Percentiles rank a stretch among this genome's conserved stretches.
phyloP scores from a whole-genome alignment of 2,113 vertebrate species.

The Hippocampus mohnikei region DNA sequence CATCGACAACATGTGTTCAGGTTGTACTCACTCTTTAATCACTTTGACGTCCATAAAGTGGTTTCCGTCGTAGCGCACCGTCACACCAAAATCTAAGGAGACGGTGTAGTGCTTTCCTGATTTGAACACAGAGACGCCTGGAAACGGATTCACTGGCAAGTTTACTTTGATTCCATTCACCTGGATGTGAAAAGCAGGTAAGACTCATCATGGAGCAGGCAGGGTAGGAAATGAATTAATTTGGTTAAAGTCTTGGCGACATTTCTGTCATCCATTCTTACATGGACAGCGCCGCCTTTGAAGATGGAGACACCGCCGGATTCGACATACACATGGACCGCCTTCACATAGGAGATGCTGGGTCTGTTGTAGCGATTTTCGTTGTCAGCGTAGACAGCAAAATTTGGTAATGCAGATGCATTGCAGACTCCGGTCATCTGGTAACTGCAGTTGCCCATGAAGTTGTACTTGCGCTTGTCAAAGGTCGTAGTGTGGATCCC shows the following conservation, averaged over 20 bases:
- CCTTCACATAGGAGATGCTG: conserved; percentile 74
- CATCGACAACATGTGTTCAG: not conserved
- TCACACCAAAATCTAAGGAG: conserved; percentile 64
- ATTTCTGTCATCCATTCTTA: conserved; percentile 32
- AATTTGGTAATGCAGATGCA: too few species aligned
- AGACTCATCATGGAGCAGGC: not conserved
- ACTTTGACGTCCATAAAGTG: conserved; percentile 73
- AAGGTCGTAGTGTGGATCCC: too few species aligned
- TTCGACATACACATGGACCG: conserved; percentile 66
- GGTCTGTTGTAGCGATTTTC: too few species aligned
- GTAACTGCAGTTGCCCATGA: too few species aligned
- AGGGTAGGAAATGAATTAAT: too few species aligned
- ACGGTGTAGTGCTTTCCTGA: conserved; percentile 61
- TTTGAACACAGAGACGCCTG: conserved; percentile 51
- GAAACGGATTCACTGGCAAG: conserved; percentile 32
- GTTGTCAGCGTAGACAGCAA: too few species aligned
- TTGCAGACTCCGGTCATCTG: too few species aligned
- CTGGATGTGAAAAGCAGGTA: conserved; percentile 24
- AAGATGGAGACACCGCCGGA: conserved; percentile 62
- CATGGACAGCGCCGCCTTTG: conserved; percentile 72
- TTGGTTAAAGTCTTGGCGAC: not conserved
- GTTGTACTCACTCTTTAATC: conserved; percentile 69
- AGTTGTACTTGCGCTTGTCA: too few species aligned
- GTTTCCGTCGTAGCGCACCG: conserved; percentile 74
- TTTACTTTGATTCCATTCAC: conserved; percentile 61